Evolutionary conservation across 2,797 vertebrate genomes (phyloP).

Genomic region (Poecilia gillii): DNA sequence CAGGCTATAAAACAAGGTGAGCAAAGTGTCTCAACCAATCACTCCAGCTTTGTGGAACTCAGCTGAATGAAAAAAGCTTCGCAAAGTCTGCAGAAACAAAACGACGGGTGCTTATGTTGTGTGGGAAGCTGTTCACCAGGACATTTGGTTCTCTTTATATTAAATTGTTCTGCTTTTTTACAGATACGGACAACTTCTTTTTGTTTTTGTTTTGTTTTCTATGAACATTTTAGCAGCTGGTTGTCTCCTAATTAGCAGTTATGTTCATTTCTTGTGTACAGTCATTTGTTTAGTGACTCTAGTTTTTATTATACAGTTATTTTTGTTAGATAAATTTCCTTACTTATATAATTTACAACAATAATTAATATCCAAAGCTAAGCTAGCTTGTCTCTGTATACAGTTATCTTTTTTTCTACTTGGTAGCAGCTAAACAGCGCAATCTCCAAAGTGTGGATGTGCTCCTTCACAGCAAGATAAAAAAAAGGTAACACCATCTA

Average conservation of each 20-base stretch:
- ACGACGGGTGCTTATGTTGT: background rate
- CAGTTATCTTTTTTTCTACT: background rate
- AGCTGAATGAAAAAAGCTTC: constrained; percentile 50
- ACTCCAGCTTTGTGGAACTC: constrained; percentile 44
- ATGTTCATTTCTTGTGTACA: no score
- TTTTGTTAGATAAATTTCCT: no score
- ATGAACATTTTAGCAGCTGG: background rate
- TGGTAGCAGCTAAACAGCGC: background rate
- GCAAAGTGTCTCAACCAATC: constrained; percentile 45
- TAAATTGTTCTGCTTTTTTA: background rate
- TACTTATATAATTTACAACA: background rate
- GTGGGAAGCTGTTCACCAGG: background rate
- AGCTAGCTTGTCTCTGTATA: background rate
- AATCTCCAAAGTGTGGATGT: background rate
- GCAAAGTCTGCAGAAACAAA: background rate
- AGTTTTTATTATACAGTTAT: no score
- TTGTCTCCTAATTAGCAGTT: no score
- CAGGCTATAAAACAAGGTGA: constrained; percentile 35
- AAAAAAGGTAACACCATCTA: background rate
- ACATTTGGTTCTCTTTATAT: background rate
- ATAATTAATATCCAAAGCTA: background rate
- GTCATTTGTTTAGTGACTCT: no score
- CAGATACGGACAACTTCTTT: background rate
- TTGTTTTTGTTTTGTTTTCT: background rate
- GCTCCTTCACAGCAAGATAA: background rate